Percentiles rank a stretch among this genome's conserved stretches.
Evolutionary conservation across 2,113 vertebrate species (phyloP).

Genomic region (Lathamus discolor): DNA sequence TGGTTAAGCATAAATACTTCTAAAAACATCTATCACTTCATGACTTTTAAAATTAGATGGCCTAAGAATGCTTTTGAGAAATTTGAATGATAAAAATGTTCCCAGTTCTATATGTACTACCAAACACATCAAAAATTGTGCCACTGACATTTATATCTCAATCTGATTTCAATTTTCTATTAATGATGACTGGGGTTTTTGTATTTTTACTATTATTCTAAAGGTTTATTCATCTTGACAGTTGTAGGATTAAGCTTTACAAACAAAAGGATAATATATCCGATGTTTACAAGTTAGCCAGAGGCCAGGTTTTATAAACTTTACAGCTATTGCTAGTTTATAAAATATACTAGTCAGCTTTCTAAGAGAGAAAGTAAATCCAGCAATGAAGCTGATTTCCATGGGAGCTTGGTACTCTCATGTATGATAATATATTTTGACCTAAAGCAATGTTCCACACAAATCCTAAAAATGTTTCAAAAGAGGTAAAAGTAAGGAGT

Average conservation of each 20-base stretch:
- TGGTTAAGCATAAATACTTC: background rate
- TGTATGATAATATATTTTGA: conserved; percentile 37
- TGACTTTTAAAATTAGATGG: background rate
- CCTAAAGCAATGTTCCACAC: background rate
- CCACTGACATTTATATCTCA: conserved; percentile 6
- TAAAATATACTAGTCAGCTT: conserved; percentile 52
- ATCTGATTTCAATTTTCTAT: conserved; percentile 40
- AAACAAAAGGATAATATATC: conserved; percentile 53
- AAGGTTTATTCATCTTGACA: conserved; percentile 60
- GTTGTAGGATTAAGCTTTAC: conserved; percentile 57
- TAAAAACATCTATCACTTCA: background rate
- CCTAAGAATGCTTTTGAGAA: conserved; percentile 9
- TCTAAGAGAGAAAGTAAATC: conserved; percentile 38
- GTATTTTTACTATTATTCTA: conserved; percentile 45
- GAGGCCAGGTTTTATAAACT: conserved; percentile 63
- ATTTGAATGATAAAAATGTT: background rate
- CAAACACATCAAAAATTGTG: background rate
- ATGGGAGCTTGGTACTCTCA: conserved; percentile 2
- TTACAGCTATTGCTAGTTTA: conserved; percentile 56
- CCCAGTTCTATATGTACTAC: background rate
- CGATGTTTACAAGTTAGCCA: conserved; percentile 64
- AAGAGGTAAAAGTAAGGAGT: conserved; percentile 6
- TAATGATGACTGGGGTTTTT: background rate
- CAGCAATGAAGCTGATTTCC: conserved; percentile 36
- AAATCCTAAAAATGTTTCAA: conserved; percentile 43